Base-by-base conservation (phyloP, 1,140 invertebrate genomes). In the Hydropsyche tenuis region DNA sequence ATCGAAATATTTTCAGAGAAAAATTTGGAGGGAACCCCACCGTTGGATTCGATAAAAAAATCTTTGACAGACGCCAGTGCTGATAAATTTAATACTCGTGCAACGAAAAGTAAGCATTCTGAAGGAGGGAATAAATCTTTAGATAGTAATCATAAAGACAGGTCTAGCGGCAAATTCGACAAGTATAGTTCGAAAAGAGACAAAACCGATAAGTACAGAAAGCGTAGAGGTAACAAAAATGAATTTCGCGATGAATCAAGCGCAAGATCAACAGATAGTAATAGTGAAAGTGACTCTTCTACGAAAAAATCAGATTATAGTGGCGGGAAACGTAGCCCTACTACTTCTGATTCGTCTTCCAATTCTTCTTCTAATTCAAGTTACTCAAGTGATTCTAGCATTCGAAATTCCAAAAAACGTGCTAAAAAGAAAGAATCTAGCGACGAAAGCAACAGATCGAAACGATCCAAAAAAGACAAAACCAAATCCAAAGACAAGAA, bases 401-500 rank as follows among this genome's bases (percentile, higher is more conserved):
- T 37, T 45, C 25, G 43, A 12, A 11, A 16, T 30, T 72, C 65
- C 60, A 72, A 69, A 43, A 20, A 51, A 53, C 6, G 27, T 30
- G 60, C 74, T 1, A 77, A 77, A 65, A 77, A 70, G 37, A 77
- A 73, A 42, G 70, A 42, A 1, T 77, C 75, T 14, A 74, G 70
- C 23, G 73, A 72, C 30, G 76, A 77, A 22, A 72, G 70, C 46
- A 22, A 30, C 1, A 77, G 69, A 66, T 22, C 20, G 6, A 60
- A 43, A 45, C 70, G 71, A 65, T 12, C 27, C 0, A 76, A 70
- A 73, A 74, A 71, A 56, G 69, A 73, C 16, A 73, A 73, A 43
- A 37, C 23, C n/a, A 77, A 70, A 73, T 70, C 70, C 23, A 75
- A 62, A 12, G 72, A 56, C 7, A 66, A 72, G n/a, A 70, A 72